Conservation (phyloP, 92 coral and sea anemone genomes). For the Zoanthus gigantus region DNA sequence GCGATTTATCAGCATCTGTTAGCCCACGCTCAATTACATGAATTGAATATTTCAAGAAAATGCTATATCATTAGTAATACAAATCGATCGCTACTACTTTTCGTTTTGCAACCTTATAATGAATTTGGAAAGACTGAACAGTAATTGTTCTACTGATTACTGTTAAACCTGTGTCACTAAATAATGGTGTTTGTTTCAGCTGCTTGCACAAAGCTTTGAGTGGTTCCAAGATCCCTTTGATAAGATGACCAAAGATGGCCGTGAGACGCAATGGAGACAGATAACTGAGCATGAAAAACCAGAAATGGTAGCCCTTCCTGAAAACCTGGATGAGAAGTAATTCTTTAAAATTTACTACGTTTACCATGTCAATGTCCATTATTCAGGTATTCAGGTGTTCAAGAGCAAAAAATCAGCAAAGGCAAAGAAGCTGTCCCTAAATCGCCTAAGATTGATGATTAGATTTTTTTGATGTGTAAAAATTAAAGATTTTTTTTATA, state of each 20-base stretch:
- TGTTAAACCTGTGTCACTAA: neutral
- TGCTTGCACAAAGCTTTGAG: slow-evolving; percentile 90
- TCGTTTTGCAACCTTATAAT: too few relatives aligned
- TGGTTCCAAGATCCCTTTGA: slow-evolving; percentile 99
- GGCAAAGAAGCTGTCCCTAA: neutral
- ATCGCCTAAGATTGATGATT: too few relatives aligned
- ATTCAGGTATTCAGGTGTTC: neutral
- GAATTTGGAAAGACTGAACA: too few relatives aligned
- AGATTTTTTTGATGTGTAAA: too few relatives aligned
- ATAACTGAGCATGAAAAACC: slow-evolving; percentile 98
- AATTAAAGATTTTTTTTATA: too few relatives aligned
- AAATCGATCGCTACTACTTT: too few relatives aligned
- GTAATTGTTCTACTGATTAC: neutral
- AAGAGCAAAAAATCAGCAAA: neutral
- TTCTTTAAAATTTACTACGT: slow-evolving; percentile 9
- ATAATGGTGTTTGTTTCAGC: slow-evolving; percentile 44
- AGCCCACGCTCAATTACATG: too few relatives aligned
- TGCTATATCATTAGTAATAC: too few relatives aligned
- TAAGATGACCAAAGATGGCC: slow-evolving; percentile 97
- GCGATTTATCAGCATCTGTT: too few relatives aligned
- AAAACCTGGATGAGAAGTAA: slow-evolving; percentile 95
- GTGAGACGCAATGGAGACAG: slow-evolving; percentile 99
- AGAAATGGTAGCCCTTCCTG: slow-evolving; percentile 95
- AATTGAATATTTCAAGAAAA: too few relatives aligned
- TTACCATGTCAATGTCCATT: neutral